A percentile compares a stretch with the other conserved stretches of the same genome.
These are phyloP conservation scores for Ectobius pallidus DNA, from an alignment of 2,888 invertebrate genomes.

Conservation along the genomic window DNA sequence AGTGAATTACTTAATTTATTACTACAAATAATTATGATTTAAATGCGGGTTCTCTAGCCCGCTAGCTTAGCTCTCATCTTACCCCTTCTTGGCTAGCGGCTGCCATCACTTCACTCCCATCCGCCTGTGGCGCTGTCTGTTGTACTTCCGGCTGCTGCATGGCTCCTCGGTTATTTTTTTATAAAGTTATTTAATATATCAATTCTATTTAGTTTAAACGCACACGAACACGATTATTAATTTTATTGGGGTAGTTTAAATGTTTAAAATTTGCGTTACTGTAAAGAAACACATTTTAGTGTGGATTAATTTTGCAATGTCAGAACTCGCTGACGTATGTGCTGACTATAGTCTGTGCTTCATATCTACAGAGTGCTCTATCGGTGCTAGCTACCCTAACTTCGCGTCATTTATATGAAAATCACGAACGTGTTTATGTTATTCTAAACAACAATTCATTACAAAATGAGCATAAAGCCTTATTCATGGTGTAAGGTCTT, in stretches of 20 bases:
- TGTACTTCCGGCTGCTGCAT: constrained; percentile 4
- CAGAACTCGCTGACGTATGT: no score
- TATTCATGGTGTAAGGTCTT: no score
- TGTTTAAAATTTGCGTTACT: constrained; percentile 6
- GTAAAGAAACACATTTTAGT: constrained; percentile 5
- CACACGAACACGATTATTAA: background rate
- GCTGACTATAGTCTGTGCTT: no score
- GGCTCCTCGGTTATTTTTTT: background rate
- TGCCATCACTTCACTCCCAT: background rate
- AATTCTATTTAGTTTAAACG: constrained; percentile 13
- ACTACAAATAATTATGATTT: no score
- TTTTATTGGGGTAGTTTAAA: background rate
- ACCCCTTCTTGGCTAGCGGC: constrained; percentile 12
- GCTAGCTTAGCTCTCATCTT: background rate
- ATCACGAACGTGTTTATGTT: no score
- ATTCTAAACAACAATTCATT: no score
- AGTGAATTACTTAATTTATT: no score
- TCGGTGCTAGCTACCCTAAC: no score
- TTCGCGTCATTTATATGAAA: no score
- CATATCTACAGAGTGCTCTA: no score
- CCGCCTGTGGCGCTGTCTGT: background rate
- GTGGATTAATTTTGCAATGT: background rate
- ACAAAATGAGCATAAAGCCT: no score
- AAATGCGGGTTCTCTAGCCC: no score
- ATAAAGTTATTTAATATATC: constrained; percentile 1